Evolutionary conservation across 2,888 invertebrate species (phyloP).

Genomic region (Cynaeus angustus): DNA sequence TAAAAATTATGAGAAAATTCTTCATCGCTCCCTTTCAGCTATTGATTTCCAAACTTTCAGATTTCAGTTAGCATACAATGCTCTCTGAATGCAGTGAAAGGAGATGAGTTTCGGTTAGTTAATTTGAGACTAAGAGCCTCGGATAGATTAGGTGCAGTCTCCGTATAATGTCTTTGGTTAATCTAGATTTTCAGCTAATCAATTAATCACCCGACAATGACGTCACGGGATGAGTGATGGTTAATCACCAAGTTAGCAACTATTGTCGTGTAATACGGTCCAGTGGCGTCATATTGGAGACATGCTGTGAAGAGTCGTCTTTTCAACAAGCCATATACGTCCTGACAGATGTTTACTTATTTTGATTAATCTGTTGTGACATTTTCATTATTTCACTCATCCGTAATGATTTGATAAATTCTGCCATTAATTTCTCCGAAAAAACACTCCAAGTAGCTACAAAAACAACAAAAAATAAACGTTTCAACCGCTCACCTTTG

Average conservation of each 20-base stretch:
- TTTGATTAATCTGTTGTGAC: slow-evolving; percentile 56
- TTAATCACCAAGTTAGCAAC: slow-evolving; percentile 61
- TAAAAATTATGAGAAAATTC: background rate
- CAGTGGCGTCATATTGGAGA: slow-evolving; percentile 56
- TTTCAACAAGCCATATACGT: slow-evolving; percentile 43
- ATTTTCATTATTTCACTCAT: slow-evolving; percentile 40
- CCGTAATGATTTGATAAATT: slow-evolving; percentile 40
- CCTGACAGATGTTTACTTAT: slow-evolving; percentile 55
- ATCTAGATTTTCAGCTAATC: slow-evolving; percentile 53
- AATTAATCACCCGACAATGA: slow-evolving; percentile 64
- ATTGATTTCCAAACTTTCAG: slow-evolving; percentile 2
- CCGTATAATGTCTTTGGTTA: slow-evolving; percentile 57
- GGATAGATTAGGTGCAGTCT: slow-evolving; percentile 35
- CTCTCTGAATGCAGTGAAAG: slow-evolving; percentile 8
- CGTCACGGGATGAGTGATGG: slow-evolving; percentile 64
- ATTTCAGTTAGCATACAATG: background rate
- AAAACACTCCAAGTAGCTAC: slow-evolving; percentile 1
- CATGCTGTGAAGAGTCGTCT: slow-evolving; percentile 55
- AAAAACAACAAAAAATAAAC: slow-evolving; percentile 49
- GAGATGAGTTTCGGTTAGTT: slow-evolving; percentile 34
- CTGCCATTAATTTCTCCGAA: slow-evolving; percentile 23
- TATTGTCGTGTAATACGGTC: slow-evolving; percentile 61
- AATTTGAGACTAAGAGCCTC: slow-evolving; percentile 22
- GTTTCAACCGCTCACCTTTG: slow-evolving; percentile 62
- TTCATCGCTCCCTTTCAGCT: slow-evolving; percentile 6